These are phyloP conservation scores for Nesoenas mayeri DNA, from an alignment of 2,113 vertebrate genomes.

Conservation along the genomic window DNA sequence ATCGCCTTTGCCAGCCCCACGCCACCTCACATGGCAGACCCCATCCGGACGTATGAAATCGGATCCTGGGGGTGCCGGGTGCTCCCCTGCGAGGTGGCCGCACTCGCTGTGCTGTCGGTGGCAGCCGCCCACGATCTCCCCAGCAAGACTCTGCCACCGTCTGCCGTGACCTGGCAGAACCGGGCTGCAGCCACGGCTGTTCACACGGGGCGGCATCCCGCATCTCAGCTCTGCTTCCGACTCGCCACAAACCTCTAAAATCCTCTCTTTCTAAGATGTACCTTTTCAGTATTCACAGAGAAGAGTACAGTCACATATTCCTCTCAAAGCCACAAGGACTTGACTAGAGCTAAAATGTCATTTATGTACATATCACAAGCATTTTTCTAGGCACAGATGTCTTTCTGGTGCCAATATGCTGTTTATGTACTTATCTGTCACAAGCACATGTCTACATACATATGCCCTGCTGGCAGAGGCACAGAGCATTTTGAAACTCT, in stretches of 20 bases:
- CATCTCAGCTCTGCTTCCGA: neutral
- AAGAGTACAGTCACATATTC: constrained; percentile 65
- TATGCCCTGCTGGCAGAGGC: constrained; percentile 80
- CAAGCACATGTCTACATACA: constrained; percentile 77
- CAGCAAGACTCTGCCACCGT: neutral
- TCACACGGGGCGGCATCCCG: neutral
- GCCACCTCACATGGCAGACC: neutral
- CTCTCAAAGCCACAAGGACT: constrained; percentile 70
- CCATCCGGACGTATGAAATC: rapidly evolving
- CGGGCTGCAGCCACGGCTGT: neutral
- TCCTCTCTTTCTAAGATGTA: neutral
- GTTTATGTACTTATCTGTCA: constrained; percentile 79
- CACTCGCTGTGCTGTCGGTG: neutral
- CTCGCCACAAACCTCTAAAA: constrained; percentile 7
- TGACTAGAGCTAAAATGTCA: constrained; percentile 76
- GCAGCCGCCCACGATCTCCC: neutral
- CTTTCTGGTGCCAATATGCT: constrained; percentile 77
- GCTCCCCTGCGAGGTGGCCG: neutral
- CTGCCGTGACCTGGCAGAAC: constrained; percentile 34
- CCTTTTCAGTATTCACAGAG: constrained; percentile 69
- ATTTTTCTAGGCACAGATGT: constrained; percentile 73
- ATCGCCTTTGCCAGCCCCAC: neutral
- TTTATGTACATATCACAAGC: constrained; percentile 74
- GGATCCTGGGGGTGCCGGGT: neutral
- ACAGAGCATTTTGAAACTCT: constrained; percentile 62